These are phyloP conservation scores for Helicoverpa armigera DNA, from an alignment of 1,140 invertebrate genomes.

Conservation along the genomic window DNA sequence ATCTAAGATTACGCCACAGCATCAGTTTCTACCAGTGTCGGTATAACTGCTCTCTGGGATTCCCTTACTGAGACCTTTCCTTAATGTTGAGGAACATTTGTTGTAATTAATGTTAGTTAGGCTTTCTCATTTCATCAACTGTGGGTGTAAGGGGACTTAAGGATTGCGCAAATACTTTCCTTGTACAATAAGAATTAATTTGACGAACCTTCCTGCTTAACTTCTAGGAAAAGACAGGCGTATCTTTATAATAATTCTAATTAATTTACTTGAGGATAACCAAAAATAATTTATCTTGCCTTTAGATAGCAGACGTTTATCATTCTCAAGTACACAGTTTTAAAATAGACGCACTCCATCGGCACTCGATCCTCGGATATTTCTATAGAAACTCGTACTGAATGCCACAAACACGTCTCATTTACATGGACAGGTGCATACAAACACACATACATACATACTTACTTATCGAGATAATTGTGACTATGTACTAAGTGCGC, in stretches of 20 bases:
- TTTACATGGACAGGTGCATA: slow-evolving; percentile 13
- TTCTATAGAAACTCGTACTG: neutral
- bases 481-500: slow-evolving; percentile 18
- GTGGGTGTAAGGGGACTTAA: too few relatives aligned
- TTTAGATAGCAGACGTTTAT: neutral
- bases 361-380: neutral
- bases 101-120: too few relatives aligned
- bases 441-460: neutral
- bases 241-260: too few relatives aligned
- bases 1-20: neutral
- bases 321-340: neutral
- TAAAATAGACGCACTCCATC: neutral
- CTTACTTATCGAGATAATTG: slow-evolving; percentile 6
- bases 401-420: slow-evolving; percentile 12
- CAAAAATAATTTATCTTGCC: too few relatives aligned
- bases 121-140: too few relatives aligned
- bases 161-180: too few relatives aligned
- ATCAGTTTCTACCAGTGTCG: neutral
- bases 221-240: too few relatives aligned
- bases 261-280: too few relatives aligned
- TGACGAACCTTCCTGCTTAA: too few relatives aligned
- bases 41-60: neutral
- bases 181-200: too few relatives aligned
- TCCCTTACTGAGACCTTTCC: neutral
- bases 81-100: neutral